Evolutionary conservation across 2,888 invertebrate genomes (phyloP), one percentile per base, ranked within the genome.

Genomic region (Leucozona laternaria): DNA sequence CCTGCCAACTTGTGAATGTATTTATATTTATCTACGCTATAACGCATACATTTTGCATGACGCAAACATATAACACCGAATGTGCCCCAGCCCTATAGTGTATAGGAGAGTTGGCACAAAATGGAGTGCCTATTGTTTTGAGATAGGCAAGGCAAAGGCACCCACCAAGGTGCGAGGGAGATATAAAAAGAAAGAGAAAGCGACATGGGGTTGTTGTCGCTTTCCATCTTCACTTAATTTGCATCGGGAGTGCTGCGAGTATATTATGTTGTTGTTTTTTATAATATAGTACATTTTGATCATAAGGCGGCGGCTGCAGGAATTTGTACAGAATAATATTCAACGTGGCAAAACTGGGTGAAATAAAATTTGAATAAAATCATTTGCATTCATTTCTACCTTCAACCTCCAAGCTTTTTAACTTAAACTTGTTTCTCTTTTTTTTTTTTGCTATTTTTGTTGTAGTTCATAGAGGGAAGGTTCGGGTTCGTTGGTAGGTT

Each of bases 331-430:
- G 22, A 68, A 68, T 68, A 53, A 37, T 68, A 50, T 68, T 48
- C 68, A 53, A 53, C 60, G 55, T 70, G 55, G 40, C 37, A 22
- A 73, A 71, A 86, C 77, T 77, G 73, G 79, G 79, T 86, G 73
- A 86, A 81, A 81, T 81, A 73, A 81, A 86, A 86, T 86, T 86
- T 86, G 79, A 82, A 86, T 86, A 86, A 86, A 86, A 81, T 86
- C 78, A 86, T 86, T 86, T 86, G 78, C 75, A 86, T 81, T 86
- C 75, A 75, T 79, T 73, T 79, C 8, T 37, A 82, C 71, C 73
- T 82, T 82, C 62, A 79, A 75, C 82, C 78, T 79, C 72, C 48
- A 48, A 81, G 81, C 62, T 81, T 85, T 78, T 64, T 73, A 77
- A 34, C 55, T 81, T 73, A 62, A 70, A 70, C 68, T 78, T 53